Conservation (phyloP, 2,797 vertebrate species). For the Eupleurogrammus muticus region DNA sequence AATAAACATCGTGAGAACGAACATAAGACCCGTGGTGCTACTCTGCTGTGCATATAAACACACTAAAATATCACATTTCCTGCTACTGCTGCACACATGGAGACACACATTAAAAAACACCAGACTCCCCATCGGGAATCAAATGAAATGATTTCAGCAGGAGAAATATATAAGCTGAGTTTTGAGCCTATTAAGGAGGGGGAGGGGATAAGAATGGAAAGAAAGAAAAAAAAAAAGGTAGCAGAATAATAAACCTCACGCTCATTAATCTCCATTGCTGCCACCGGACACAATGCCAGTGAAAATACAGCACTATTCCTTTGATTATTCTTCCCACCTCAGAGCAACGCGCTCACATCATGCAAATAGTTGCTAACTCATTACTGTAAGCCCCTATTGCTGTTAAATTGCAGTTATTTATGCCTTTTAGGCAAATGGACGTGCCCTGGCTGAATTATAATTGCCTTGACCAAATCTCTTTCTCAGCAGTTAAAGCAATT, state of each 20-base stretch:
- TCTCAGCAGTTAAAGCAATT: slow-evolving; percentile 66
- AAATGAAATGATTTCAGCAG: slow-evolving; percentile 16
- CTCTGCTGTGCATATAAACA: not conserved
- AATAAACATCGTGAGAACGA: slow-evolving; percentile 13
- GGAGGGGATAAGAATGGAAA: slow-evolving; percentile 12
- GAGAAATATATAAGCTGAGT: slow-evolving; percentile 21
- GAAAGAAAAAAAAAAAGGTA: slow-evolving; percentile 21
- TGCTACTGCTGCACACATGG: not conserved
- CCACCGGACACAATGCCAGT: slow-evolving; percentile 56
- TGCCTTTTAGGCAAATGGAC: slow-evolving; percentile 76
- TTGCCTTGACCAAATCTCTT: slow-evolving; percentile 71
- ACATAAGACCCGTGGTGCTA: too few species aligned
- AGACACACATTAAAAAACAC: slow-evolving; percentile 1
- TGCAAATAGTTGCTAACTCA: slow-evolving; percentile 69
- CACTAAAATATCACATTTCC: not conserved
- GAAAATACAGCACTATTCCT: slow-evolving; percentile 60
- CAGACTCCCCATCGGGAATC: not conserved
- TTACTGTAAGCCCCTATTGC: slow-evolving; percentile 67
- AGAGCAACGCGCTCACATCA: slow-evolving; percentile 63
- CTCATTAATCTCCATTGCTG: slow-evolving; percentile 71
- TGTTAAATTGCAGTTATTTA: slow-evolving; percentile 77
- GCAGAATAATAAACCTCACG: slow-evolving; percentile 44
- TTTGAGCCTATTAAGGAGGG: slow-evolving; percentile 22
- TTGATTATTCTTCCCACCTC: slow-evolving; percentile 66
- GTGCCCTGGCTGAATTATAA: slow-evolving; percentile 69